Percentiles rank a stretch among this genome's conserved stretches.
phyloP scores from a whole-genome alignment of 2,888 invertebrate genomes.

The Hemistola chrysoprasaria region DNA sequence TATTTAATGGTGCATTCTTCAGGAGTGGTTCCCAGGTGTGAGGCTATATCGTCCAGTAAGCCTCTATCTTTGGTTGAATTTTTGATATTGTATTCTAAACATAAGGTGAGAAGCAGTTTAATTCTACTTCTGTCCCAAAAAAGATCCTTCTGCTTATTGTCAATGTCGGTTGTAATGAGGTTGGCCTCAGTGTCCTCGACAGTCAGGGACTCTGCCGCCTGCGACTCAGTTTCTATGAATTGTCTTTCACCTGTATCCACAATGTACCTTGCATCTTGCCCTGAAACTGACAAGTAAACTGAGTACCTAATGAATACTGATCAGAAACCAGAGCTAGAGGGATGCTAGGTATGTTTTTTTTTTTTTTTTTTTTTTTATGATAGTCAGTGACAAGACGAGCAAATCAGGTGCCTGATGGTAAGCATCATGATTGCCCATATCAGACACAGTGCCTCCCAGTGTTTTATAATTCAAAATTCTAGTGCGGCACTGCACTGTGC shows the following conservation, averaged over 20 bases:
- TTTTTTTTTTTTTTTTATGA: too few species aligned
- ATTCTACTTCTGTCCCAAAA: constrained; percentile 71
- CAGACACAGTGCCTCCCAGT: too few species aligned
- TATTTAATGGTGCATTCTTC: constrained; percentile 68
- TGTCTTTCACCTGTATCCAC: constrained; percentile 58
- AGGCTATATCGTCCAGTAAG: constrained; percentile 58
- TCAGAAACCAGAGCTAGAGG: too few species aligned
- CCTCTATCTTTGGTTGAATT: constrained; percentile 48
- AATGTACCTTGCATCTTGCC: constrained; percentile 58
- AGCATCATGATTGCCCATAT: too few species aligned
- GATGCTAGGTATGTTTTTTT: too few species aligned
- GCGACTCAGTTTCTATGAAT: constrained; percentile 51
- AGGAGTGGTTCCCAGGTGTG: constrained; percentile 50
- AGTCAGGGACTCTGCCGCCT: neutral
- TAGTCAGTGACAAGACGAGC: too few species aligned
- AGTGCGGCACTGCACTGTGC: too few species aligned
- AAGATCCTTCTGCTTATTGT: constrained; percentile 39
- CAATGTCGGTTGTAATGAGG: constrained; percentile 4
- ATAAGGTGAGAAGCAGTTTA: constrained; percentile 57
- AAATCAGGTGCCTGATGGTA: too few species aligned
- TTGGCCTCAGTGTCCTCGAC: neutral
- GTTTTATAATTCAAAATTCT: too few species aligned
- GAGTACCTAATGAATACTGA: too few species aligned
- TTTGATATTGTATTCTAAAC: constrained; percentile 54
- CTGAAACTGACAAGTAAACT: constrained; percentile 42